These are phyloP conservation scores for Telenomus remus DNA, from an alignment of 1,140 invertebrate genomes.

Conservation along the genomic window DNA sequence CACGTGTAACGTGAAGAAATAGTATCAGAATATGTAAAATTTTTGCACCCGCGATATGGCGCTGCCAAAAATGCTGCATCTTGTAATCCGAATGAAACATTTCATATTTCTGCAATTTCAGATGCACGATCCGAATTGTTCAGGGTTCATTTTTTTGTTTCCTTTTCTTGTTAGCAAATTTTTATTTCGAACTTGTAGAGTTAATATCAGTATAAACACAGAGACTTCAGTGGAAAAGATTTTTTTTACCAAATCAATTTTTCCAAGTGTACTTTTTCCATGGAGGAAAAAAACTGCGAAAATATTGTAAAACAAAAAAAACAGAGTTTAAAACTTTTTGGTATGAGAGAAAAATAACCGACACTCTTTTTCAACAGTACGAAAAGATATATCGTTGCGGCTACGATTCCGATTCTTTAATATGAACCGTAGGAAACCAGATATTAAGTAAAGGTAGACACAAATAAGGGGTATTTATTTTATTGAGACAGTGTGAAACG, in stretches of 20 bases:
- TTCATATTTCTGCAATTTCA: not conserved
- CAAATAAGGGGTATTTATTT: slow-evolving; percentile 40
- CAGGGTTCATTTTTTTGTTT: not conserved
- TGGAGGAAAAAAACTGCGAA: not conserved
- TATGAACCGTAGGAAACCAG: slow-evolving; percentile 89
- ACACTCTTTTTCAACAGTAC: slow-evolving; percentile 83
- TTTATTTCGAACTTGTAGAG: no score
- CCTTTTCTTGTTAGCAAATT: no score
- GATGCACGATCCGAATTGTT: not conserved
- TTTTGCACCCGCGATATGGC: no score
- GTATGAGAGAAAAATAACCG: slow-evolving; percentile 28
- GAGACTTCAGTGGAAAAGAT: slow-evolving; percentile 21
- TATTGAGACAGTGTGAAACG: slow-evolving; percentile 25
- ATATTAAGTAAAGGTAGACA: slow-evolving; percentile 84
- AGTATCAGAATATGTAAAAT: no score
- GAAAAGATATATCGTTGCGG: slow-evolving; percentile 93
- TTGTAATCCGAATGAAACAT: not conserved
- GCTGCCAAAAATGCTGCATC: no score
- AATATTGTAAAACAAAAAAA: no score
- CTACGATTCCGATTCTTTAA: slow-evolving; percentile 95
- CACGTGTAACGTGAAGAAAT: no score
- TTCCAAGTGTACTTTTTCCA: not conserved
- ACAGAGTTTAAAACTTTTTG: not conserved
- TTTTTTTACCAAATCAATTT: no score
- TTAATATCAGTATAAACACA: slow-evolving; percentile 16